Base-by-base conservation (phyloP, 2,888 invertebrate species). In the Drosophila kokeensis region DNA sequence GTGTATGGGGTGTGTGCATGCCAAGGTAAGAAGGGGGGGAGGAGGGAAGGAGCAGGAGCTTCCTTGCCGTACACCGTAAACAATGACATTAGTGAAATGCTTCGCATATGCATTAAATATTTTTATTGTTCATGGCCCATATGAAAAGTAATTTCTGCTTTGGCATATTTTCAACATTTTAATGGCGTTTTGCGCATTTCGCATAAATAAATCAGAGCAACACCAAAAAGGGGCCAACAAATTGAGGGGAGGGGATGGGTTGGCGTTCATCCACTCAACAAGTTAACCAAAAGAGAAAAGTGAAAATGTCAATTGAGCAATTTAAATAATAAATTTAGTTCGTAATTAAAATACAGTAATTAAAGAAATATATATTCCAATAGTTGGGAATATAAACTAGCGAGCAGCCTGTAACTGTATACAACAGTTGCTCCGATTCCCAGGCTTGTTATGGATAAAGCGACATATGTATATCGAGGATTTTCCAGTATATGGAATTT, bases 61-160 rank as follows among this genome's bases (percentile, higher is more conserved):
- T 48, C 5, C 24, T 21, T 32, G n/a, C 36, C 48, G 29, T 49
- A 38, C 42, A 50, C 59, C 59, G 65, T 63, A 49, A 75, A 75
- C 83, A 89, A 89, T 74, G 81, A 77, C 83, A 73, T 81, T 76
- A 67, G 67, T 60, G 67, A 40, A 48, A 69, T 42, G 60, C 50
- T 62, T 73, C 69, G 54, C 73, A 74, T 69, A 76, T 89, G 83
- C 88, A 85, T 89, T 89, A 87, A 89, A 89, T 65, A 79, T 87
- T 89, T 87, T 89, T 89, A 85, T 89, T 89, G 86, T 85, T 87
- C 40, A 58, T 42, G 53, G 60, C 58, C 54, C 52, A 62, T 29
- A 54, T 32, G 32, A 65, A 70, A 63, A 66, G 60, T 53, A 73
- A 61, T 64, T 76, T 58, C 36, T 48, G 68, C 45, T 34, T 53